A percentile compares a stretch with the other conserved stretches of the same genome.
Conservation (phyloP, 1,140 invertebrate genomes). For the Triops longicaudatus region DNA sequence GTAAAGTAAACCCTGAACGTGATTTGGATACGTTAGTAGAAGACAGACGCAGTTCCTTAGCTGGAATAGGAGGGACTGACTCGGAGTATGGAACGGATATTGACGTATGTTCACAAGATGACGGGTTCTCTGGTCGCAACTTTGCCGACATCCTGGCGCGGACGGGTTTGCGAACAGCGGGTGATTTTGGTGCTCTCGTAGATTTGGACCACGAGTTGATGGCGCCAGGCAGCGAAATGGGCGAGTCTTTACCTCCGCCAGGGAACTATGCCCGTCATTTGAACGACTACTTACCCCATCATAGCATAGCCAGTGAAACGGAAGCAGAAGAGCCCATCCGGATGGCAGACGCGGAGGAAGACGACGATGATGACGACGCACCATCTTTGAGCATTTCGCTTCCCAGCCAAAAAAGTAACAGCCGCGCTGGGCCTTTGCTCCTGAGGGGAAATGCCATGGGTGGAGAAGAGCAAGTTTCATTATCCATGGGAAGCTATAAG, state of each 20-base stretch:
- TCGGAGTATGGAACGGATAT: slow-evolving; percentile 25
- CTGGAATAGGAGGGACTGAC: slow-evolving; percentile 17
- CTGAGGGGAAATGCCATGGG: slow-evolving; percentile 33
- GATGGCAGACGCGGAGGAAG: slow-evolving; percentile 35
- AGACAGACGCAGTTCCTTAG: neutral
- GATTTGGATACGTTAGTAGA: slow-evolving; percentile 29
- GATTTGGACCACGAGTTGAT: slow-evolving; percentile 47
- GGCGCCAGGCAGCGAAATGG: slow-evolving; percentile 53
- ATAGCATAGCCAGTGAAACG: slow-evolving; percentile 49
- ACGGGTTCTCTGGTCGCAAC: slow-evolving; percentile 16
- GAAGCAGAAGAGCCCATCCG: slow-evolving; percentile 34
- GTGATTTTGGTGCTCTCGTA: slow-evolving; percentile 37
- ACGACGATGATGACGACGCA: slow-evolving; percentile 49
- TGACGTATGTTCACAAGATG: slow-evolving; percentile 21
- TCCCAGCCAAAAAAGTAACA: slow-evolving; percentile 30
- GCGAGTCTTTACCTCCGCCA: slow-evolving; percentile 44
- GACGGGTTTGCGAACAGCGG: slow-evolving; percentile 25
- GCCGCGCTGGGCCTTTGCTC: slow-evolving; percentile 26
- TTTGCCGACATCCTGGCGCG: slow-evolving; percentile 28
- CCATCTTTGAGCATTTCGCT: slow-evolving; percentile 34
- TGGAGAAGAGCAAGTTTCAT: slow-evolving; percentile 60
- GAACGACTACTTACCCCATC: slow-evolving; percentile 71
- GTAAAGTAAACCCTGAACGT: slow-evolving; percentile 24
- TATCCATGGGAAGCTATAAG: slow-evolving; percentile 56
- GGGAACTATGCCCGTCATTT: slow-evolving; percentile 70